Evolutionary conservation across 2,888 invertebrate species (phyloP).

Genomic region (Shargacucullia verbasci): DNA sequence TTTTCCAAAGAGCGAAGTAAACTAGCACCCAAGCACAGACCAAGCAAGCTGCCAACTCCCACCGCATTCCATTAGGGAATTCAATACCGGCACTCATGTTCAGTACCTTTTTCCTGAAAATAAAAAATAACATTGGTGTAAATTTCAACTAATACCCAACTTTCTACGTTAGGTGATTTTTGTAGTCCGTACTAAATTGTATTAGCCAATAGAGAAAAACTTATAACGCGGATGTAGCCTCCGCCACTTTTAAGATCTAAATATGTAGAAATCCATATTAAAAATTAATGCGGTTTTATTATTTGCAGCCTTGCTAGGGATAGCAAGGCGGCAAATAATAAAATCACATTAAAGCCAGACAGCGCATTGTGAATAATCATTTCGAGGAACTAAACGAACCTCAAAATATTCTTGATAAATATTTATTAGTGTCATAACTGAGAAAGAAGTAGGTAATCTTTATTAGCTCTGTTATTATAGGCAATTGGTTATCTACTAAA

Average conservation of each 20-base stretch:
- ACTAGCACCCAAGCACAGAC: conserved; percentile 98
- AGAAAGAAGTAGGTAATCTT: conserved; percentile 29
- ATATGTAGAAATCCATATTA: no score
- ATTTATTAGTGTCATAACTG: conserved; percentile 18
- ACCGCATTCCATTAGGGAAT: conserved; percentile 93
- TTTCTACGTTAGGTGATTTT: no score
- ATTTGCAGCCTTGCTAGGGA: no score
- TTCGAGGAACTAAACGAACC: conserved; percentile 23
- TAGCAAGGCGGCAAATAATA: no score
- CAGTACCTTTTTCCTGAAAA: conserved; percentile 94
- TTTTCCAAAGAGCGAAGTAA: conserved; percentile 99
- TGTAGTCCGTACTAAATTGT: no score
- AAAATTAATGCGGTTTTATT: no score
- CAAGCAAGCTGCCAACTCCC: conserved; percentile 96
- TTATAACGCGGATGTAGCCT: no score
- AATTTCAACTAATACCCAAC: no score
- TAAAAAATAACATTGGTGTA: conserved; percentile 39
- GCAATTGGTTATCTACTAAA: conserved; percentile 21
- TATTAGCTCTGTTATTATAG: conserved; percentile 25
- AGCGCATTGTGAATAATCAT: no score
- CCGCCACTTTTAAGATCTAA: no score
- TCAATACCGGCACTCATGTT: conserved; percentile 95
- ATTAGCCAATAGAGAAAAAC: no score
- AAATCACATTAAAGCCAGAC: no score
- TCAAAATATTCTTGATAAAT: conserved; percentile 13